A percentile compares a stretch with the other conserved stretches of the same genome.
Conservation (phyloP, 2,797 vertebrate species). For the Bovichtus diacanthus region DNA sequence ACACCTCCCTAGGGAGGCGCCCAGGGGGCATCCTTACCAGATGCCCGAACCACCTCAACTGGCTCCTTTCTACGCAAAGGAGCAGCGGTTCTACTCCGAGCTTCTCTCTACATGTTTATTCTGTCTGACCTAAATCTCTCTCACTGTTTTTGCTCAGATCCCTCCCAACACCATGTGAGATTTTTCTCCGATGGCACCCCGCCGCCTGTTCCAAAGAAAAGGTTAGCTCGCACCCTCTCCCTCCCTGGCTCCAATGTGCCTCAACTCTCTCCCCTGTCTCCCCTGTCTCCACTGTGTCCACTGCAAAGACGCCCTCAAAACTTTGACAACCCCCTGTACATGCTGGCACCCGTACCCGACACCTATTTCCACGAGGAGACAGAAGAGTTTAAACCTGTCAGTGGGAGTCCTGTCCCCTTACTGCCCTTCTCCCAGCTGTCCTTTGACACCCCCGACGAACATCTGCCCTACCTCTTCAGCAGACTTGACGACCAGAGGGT, state of each 20-base stretch:
- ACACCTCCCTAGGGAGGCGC: too few species aligned
- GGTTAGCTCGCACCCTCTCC: constrained; percentile 74
- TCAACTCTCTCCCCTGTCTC: constrained; percentile 20
- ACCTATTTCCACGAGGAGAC: constrained; percentile 15
- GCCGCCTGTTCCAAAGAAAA: constrained; percentile 84
- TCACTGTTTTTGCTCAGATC: constrained; percentile 48
- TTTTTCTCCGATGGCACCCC: constrained; percentile 80
- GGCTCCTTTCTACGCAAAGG: too few species aligned
- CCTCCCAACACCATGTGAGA: constrained; percentile 63
- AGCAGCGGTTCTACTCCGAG: too few species aligned
- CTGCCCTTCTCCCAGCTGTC: constrained; percentile 68
- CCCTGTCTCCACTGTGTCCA: constrained; percentile 32
- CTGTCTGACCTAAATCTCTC: constrained; percentile 22
- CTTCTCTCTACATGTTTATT: background rate
- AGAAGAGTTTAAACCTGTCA: constrained; percentile 17
- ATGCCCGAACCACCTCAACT: too few species aligned
- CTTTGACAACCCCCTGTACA: constrained; percentile 81
- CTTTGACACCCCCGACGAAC: constrained; percentile 71
- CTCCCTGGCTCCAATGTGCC: constrained; percentile 52
- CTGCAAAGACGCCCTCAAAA: constrained; percentile 33
- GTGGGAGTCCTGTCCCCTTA: background rate
- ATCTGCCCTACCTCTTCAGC: constrained; percentile 71
- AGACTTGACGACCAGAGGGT: constrained; percentile 57
- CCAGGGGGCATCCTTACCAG: too few species aligned
- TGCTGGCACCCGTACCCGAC: constrained; percentile 50